Percentiles rank a stretch among this genome's conserved stretches.
Evolutionary conservation across 2,113 vertebrate genomes (phyloP).

Genomic region (Siphamia tubifer): DNA sequence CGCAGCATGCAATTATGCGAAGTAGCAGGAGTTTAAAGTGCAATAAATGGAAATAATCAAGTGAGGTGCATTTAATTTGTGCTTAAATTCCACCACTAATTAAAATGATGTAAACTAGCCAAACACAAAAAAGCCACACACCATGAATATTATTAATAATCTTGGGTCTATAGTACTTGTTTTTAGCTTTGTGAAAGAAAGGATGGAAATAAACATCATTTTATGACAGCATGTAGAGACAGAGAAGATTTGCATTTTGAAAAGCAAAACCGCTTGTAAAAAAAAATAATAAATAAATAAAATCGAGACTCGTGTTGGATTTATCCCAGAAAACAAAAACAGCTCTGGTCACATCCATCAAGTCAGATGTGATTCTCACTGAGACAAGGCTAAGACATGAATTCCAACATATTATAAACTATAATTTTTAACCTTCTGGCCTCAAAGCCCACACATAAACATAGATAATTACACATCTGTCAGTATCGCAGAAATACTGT

Average conservation of each 20-base stretch:
- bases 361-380: slow-evolving; percentile 1
- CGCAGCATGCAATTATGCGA: too few species aligned
- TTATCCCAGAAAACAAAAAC: not conserved
- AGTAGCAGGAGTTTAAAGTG: too few species aligned
- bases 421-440: slow-evolving; percentile 44
- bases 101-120: too few species aligned
- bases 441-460: slow-evolving; percentile 22
- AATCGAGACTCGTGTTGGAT: not conserved
- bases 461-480: slow-evolving; percentile 44
- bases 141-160: not conserved
- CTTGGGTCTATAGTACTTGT: not conserved
- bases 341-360: not conserved
- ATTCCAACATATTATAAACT: slow-evolving; percentile 21
- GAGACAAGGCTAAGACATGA: not conserved
- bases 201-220: not conserved
- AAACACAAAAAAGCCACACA: not conserved
- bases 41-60: too few species aligned
- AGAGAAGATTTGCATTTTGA: too few species aligned
- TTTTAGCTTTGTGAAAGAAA: not conserved
- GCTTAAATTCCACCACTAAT: too few species aligned
- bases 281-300: too few species aligned
- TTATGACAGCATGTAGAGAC: too few species aligned
- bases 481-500: slow-evolving; percentile 6
- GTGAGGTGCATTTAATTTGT: too few species aligned
- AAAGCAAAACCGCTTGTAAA: too few species aligned